Evolutionary conservation across 2,888 invertebrate species (phyloP).

Genomic region (Drosophila mimetica): DNA sequence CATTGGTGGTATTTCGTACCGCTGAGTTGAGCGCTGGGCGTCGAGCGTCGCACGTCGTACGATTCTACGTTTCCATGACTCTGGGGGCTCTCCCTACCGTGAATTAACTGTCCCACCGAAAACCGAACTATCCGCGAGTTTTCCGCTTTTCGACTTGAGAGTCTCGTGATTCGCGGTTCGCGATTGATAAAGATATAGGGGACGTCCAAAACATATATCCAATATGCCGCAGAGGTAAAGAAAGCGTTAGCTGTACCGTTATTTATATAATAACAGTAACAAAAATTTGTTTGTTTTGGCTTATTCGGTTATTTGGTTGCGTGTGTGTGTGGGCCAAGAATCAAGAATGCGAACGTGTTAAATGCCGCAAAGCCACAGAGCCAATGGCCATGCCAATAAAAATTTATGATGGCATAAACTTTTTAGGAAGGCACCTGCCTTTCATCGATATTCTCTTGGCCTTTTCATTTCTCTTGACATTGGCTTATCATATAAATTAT

Average conservation of each 20-base stretch:
- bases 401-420: constrained; percentile 69
- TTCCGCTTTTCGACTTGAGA: constrained; percentile 11
- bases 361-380: constrained; percentile 31
- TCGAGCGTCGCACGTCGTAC: constrained; percentile 66
- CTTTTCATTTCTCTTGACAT: constrained; percentile 57
- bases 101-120: constrained; percentile 8
- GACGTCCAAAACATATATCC: constrained; percentile 18
- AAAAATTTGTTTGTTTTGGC: constrained; percentile 64
- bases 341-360: constrained; percentile 63
- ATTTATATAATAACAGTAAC: constrained; percentile 53
- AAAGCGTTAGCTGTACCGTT: constrained; percentile 45
- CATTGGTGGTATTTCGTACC: constrained; percentile 7
- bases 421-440: constrained; percentile 26
- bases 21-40: constrained; percentile 66
- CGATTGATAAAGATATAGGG: constrained; percentile 58
- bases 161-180: constrained; percentile 58
- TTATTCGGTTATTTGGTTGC: constrained; percentile 15
- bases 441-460: constrained; percentile 22
- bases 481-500: constrained; percentile 69
- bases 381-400: constrained; percentile 56
- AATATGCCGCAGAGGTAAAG: constrained; percentile 73
- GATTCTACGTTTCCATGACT: constrained; percentile 19
- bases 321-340: constrained; percentile 43
- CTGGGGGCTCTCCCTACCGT: constrained; percentile 6
- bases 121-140: constrained; percentile 16